Conservation (phyloP, 2,797 vertebrate genomes). For the Euthynnus affinis region DNA sequence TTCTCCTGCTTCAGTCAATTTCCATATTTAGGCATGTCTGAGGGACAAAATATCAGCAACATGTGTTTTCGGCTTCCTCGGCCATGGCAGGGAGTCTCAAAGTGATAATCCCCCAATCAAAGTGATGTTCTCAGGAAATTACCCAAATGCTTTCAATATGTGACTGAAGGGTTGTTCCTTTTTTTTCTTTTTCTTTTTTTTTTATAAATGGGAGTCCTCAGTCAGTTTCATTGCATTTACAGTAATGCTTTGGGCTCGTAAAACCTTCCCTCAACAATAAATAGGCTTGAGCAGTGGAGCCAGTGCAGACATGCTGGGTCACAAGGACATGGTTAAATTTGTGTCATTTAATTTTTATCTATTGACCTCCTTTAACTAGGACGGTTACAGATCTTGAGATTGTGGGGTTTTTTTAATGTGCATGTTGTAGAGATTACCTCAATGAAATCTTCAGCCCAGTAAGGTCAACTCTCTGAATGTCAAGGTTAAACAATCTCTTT, state of each 20-base stretch:
- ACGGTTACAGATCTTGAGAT: neutral
- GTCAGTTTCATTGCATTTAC: constrained; percentile 51
- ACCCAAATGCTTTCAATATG: constrained; percentile 61
- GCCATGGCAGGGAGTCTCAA: constrained; percentile 11
- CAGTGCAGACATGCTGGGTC: constrained; percentile 8
- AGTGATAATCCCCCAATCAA: constrained; percentile 61
- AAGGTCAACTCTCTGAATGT: neutral
- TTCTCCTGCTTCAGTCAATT: constrained; percentile 1
- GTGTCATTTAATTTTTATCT: neutral
- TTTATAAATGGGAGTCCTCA: constrained; percentile 26
- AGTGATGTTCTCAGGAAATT: constrained; percentile 63
- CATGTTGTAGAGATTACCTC: neutral
- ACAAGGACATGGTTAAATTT: neutral
- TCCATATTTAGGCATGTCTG: constrained; percentile 34
- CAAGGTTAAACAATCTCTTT: neutral
- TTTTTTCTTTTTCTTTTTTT: constrained; percentile 12
- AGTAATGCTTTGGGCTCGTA: constrained; percentile 50
- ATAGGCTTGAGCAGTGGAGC: constrained; percentile 38
- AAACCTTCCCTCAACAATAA: constrained; percentile 50
- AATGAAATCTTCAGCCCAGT: neutral
- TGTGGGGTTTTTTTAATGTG: neutral
- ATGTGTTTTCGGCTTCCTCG: constrained; percentile 61
- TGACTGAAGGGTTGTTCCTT: constrained; percentile 30
- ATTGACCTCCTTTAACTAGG: constrained; percentile 7
- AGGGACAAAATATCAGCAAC: constrained; percentile 48